These are phyloP conservation scores for Mormyrops attenuatus DNA, from an alignment of 2,797 vertebrate genomes.

Conservation along the genomic window DNA sequence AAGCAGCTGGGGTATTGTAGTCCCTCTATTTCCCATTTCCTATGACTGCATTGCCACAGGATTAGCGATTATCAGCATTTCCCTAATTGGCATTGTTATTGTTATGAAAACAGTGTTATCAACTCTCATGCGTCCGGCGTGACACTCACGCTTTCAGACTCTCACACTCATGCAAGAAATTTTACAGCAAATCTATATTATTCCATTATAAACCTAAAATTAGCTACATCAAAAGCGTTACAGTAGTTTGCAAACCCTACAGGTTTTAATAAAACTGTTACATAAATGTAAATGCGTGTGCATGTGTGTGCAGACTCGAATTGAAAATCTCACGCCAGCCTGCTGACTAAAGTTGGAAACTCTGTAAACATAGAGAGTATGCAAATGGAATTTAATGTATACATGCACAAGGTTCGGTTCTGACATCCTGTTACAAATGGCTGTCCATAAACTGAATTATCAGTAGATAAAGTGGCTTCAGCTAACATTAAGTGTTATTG, in stretches of 20 bases:
- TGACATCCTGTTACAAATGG: neutral
- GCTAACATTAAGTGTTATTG: neutral
- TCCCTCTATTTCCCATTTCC: neutral
- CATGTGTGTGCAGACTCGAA: neutral
- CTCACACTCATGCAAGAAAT: neutral
- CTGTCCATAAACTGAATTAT: neutral
- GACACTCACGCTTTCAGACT: neutral
- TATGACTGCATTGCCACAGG: neutral
- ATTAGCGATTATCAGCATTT: neutral
- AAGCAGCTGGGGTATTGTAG: conserved; percentile 47
- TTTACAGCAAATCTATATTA: neutral
- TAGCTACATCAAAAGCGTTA: neutral
- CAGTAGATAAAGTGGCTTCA: neutral
- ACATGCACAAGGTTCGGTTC: neutral
- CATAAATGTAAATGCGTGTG: neutral
- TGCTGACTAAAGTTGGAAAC: neutral
- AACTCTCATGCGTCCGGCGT: neutral
- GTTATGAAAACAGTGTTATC: neutral
- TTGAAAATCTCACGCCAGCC: neutral
- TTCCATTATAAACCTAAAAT: neutral
- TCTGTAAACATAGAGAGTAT: neutral
- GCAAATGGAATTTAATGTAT: neutral
- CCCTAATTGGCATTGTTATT: neutral
- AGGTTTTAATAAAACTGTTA: neutral
- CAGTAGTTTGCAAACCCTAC: neutral